These are phyloP conservation scores for Botia almorhae DNA, from an alignment of 2,797 vertebrate genomes.

Conservation along the genomic window DNA sequence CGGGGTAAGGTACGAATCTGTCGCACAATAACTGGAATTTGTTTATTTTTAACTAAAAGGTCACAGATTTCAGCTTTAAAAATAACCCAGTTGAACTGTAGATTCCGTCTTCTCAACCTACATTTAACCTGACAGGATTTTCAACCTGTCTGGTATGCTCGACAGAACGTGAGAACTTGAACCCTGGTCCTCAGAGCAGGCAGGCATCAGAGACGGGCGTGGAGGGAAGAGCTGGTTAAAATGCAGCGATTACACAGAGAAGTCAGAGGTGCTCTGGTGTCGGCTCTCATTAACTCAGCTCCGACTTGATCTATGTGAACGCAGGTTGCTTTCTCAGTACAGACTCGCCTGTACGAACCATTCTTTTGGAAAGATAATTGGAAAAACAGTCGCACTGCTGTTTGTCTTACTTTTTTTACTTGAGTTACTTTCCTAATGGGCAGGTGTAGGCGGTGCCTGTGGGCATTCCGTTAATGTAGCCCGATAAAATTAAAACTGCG, in stretches of 20 bases:
- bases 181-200: conserved; percentile 28
- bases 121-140: conserved; percentile 39
- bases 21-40: no score
- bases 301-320: conserved; percentile 25
- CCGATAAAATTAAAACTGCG: conserved; percentile 1
- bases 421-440: conserved; percentile 26
- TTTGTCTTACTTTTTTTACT: conserved; percentile 15
- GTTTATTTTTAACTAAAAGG: no score
- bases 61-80: no score
- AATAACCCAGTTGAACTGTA: conserved; percentile 7
- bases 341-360: background rate
- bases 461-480: conserved; percentile 13
- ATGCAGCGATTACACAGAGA: conserved; percentile 40
- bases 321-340: conserved; percentile 20
- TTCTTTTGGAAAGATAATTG: conserved; percentile 52
- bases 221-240: conserved; percentile 51
- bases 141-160: conserved; percentile 7
- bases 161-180: conserved; percentile 29
- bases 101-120: background rate
- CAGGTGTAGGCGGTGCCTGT: conserved; percentile 9
- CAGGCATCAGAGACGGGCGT: conserved; percentile 31
- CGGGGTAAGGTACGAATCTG: no score
- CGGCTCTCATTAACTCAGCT: conserved; percentile 49
- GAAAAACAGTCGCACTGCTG: conserved; percentile 6
- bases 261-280: conserved; percentile 45